Base-by-base conservation (phyloP, 2,113 vertebrate genomes). In the Oceanodroma tethys region DNA sequence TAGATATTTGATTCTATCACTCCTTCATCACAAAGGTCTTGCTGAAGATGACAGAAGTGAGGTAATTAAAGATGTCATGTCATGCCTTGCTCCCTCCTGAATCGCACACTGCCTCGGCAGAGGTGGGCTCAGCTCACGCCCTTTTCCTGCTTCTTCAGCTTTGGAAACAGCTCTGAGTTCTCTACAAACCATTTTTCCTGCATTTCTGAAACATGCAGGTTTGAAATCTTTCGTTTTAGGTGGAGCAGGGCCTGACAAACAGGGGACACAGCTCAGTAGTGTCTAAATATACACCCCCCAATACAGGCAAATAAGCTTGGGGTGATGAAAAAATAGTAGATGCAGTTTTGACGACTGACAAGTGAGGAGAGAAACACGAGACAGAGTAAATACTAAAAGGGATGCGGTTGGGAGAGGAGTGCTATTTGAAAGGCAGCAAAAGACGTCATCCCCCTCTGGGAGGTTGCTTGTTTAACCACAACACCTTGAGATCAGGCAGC, bases 101-200 rank as follows among this genome's bases (percentile, higher is more conserved):
- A 32, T 22, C 0, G 0, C 56, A 62, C 9, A 27, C 2, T 3
- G 5, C 34, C 56, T 76, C 0, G 0, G 65, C 60, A 86, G 48
- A 84, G 65, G 38, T 1, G 21, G 85, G 52, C 75, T 92, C 73
- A 7, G 27, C 38, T 53, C 63, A 18, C 0, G 1, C 36, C 13
- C 56, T 47, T 43, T 32, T 72, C 13, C 80, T 88, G 47, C 73
- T 56, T 48, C 67, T 74, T 71, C 74, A 76, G 90, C 76, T 94
- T 66, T 20, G 9, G 36, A 63, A 91, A 55, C 26, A 76, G 66
- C 59, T 86, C 85, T 0, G 7, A 71, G 38, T 22, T 81, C 40
- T 68, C 55, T 58, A 68, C 13, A 81, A 81, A 67, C 26, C 12
- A 22, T 63, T 78, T 22, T 48, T 13, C 81, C 76, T 67, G 47